These are phyloP conservation scores for Drosophila melanosoma DNA, from an alignment of 2,888 invertebrate genomes.

Conservation along the genomic window DNA sequence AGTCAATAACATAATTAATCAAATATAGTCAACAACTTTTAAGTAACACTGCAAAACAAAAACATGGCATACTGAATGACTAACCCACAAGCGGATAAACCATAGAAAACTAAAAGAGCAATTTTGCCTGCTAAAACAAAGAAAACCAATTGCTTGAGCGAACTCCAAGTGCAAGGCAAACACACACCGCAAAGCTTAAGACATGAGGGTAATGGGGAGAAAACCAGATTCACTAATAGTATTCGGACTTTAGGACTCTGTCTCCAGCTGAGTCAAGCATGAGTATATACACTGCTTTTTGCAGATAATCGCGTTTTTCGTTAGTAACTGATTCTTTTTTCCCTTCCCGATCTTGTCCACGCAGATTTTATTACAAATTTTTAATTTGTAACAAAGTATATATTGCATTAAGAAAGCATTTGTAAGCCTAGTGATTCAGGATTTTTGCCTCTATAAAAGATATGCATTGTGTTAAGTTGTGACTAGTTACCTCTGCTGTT, in stretches of 20 bases:
- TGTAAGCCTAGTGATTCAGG: neutral
- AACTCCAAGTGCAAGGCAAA: conserved; percentile 27
- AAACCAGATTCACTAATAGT: conserved; percentile 52
- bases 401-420: neutral
- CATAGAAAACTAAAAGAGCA: conserved; percentile 22
- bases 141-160: conserved; percentile 41
- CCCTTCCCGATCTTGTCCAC: neutral
- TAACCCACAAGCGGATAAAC: conserved; percentile 69
- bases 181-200: conserved; percentile 32
- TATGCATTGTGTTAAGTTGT: neutral
- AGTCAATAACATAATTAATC: conserved; percentile 68
- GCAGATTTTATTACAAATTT: neutral
- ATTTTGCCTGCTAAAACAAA: conserved; percentile 62
- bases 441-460: neutral
- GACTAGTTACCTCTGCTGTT: neutral
- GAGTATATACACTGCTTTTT: conserved; percentile 1
- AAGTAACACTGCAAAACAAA: conserved; percentile 26
- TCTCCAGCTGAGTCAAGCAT: conserved; percentile 30
- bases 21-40: conserved; percentile 19
- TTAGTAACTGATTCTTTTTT: neutral
- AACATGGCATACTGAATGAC: conserved; percentile 54
- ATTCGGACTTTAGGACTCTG: conserved; percentile 29
- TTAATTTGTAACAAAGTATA: neutral
- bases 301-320: conserved; percentile 10
- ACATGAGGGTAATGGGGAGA: conserved; percentile 16